phyloP scores from a whole-genome alignment of 2,797 vertebrate species.

The Schizopygopsis malacanthus region DNA sequence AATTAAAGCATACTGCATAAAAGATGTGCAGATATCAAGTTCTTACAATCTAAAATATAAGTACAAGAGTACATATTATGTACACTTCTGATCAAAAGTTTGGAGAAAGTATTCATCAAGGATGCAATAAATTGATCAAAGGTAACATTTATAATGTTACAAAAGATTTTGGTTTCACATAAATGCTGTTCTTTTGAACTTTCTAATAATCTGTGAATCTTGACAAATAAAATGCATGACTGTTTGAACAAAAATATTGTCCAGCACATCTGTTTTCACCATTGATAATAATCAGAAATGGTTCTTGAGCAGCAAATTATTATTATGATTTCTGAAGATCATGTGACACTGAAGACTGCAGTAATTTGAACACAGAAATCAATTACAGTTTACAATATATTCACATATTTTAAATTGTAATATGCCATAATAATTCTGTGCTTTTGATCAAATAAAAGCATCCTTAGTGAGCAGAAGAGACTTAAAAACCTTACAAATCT shows the following conservation, averaged over 20 bases:
- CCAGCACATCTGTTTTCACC: not conserved
- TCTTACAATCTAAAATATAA: not conserved
- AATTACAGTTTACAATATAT: not conserved
- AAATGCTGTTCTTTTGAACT: not conserved
- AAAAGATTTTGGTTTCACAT: not conserved
- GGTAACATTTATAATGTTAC: not conserved
- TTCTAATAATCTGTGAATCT: not conserved
- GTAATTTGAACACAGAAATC: not conserved
- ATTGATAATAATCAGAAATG: not conserved
- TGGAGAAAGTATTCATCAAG: not conserved
- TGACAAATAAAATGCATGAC: not conserved
- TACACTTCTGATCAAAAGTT: too few species aligned
- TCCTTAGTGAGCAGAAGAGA: not conserved
- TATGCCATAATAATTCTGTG: not conserved
- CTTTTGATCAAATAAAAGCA: not conserved
- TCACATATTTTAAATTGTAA: not conserved
- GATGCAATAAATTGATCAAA: not conserved
- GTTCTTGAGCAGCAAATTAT: not conserved
- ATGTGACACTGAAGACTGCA: not conserved
- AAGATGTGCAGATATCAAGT: not conserved
- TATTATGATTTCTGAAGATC: not conserved
- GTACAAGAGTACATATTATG: not conserved
- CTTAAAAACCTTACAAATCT: not conserved
- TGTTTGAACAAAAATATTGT: not conserved
- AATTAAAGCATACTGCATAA: conserved; percentile 41